phyloP scores from a whole-genome alignment of 1,140 invertebrate genomes.

The Lycorma delicatula region DNA sequence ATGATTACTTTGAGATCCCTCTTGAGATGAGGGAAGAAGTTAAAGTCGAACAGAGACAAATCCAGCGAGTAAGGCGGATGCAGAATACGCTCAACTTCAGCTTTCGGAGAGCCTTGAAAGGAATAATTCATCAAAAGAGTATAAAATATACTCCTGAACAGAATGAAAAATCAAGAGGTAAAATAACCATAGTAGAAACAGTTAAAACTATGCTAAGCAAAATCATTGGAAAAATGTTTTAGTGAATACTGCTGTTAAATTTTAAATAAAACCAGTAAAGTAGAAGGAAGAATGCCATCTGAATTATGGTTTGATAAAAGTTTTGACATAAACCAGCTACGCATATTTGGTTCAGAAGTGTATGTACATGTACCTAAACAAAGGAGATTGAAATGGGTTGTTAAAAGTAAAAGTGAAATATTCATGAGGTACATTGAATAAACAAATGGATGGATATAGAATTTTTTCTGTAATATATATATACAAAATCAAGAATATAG shows the following conservation, averaged over 20 bases:
- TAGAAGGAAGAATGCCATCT: constrained; percentile 30
- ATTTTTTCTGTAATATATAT: too few relatives aligned
- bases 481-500: background rate
- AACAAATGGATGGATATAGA: background rate
- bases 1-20: too few relatives aligned
- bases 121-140: constrained; percentile 19
- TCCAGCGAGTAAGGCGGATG: too few relatives aligned
- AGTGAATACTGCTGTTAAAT: constrained; percentile 31
- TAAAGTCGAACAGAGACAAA: too few relatives aligned
- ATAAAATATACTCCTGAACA: constrained; percentile 32
- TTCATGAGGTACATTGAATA: background rate
- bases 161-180: constrained; percentile 36
- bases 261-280: constrained; percentile 25
- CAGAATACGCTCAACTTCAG: too few relatives aligned
- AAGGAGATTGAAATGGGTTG: constrained; percentile 35
- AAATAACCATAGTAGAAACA: constrained; percentile 38
- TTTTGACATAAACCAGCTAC: constrained; percentile 24
- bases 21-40: too few relatives aligned
- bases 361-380: constrained; percentile 37
- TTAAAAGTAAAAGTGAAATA: constrained; percentile 32
- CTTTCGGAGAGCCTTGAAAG: too few relatives aligned
- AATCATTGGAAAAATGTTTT: constrained; percentile 5
- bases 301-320: constrained; percentile 29
- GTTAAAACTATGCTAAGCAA: constrained; percentile 32
- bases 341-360: constrained; percentile 34